Percentiles rank a stretch among this genome's conserved stretches.
These are phyloP conservation scores for Oedothorax gibbosus DNA, from an alignment of 1,140 invertebrate genomes.

Conservation along the genomic window DNA sequence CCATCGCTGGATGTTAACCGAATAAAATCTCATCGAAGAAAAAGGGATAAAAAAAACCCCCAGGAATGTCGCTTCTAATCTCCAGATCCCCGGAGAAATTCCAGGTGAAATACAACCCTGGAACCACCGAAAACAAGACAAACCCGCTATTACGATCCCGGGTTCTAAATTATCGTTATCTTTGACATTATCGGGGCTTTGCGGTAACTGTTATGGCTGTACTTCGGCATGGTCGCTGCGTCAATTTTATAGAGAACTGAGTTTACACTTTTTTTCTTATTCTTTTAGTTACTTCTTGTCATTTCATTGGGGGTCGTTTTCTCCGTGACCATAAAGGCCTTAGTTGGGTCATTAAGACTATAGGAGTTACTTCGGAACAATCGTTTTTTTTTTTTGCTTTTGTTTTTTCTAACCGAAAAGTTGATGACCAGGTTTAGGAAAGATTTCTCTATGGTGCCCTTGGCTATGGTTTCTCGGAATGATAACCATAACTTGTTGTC, in stretches of 20 bases:
- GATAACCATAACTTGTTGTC: slow-evolving; percentile 17
- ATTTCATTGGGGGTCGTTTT: slow-evolving; percentile 39
- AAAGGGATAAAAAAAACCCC: not conserved
- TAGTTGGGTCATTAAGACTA: slow-evolving; percentile 51
- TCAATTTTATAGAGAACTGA: slow-evolving; percentile 54
- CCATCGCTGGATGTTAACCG: not conserved
- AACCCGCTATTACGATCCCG: slow-evolving; percentile 23
- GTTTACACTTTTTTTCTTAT: slow-evolving; percentile 27
- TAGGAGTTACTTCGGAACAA: slow-evolving; percentile 16
- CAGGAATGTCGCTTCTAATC: not conserved
- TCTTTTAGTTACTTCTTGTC: slow-evolving; percentile 16
- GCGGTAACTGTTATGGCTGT: slow-evolving; percentile 56
- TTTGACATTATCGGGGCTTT: slow-evolving; percentile 53
- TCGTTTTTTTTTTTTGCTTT: slow-evolving; percentile 34
- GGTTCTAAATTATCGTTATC: slow-evolving; percentile 59
- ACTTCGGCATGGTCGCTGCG: slow-evolving; percentile 21
- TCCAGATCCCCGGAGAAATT: slow-evolving; percentile 1
- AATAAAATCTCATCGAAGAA: not conserved
- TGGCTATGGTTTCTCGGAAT: not conserved
- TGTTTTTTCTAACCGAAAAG: not conserved
- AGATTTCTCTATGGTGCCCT: not conserved
- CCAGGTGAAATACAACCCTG: slow-evolving; percentile 49
- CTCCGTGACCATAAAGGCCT: slow-evolving; percentile 54
- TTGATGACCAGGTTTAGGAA: slow-evolving; percentile 15
- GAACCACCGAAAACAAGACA: slow-evolving; percentile 40